Conservation (phyloP, 2,888 invertebrate genomes). For the Torymus texanus region DNA sequence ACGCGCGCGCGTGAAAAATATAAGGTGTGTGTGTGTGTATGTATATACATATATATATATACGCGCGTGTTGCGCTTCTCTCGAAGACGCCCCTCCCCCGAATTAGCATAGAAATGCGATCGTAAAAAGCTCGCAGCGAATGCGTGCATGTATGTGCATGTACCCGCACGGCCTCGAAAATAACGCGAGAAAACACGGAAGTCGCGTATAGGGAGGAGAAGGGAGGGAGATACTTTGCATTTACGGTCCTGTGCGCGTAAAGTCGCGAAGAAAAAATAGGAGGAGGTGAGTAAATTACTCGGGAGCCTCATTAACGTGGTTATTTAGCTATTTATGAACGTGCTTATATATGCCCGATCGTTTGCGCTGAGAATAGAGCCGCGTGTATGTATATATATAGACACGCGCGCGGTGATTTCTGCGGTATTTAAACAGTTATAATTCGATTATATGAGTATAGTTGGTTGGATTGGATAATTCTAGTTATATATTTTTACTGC, state of each 20-base stretch:
- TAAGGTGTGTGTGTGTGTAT: neutral
- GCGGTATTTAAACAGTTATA: too few species aligned
- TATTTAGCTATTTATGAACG: neutral
- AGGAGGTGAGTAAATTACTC: conserved; percentile 16
- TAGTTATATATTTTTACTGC: too few species aligned
- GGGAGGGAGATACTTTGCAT: conserved; percentile 34
- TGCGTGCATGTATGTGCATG: neutral
- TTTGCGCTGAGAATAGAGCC: conserved; percentile 13
- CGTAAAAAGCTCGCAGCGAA: conserved; percentile 41
- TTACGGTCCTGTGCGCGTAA: conserved; percentile 28
- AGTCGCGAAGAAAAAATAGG: neutral
- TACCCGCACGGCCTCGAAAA: conserved; percentile 31
- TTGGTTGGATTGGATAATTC: too few species aligned
- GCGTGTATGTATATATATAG: too few species aligned
- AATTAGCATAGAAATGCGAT: conserved; percentile 59
- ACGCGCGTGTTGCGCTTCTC: conserved; percentile 6
- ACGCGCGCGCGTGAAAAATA: conserved; percentile 35
- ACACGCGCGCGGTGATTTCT: too few species aligned
- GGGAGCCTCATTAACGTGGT: conserved; percentile 23
- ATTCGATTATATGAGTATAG: too few species aligned
- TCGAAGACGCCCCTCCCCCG: conserved; percentile 42
- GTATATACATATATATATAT: neutral
- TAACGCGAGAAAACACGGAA: conserved; percentile 43
- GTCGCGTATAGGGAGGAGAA: neutral
- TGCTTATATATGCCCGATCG: neutral